Percentiles rank a stretch among this genome's conserved stretches.
Evolutionary conservation across 2,888 invertebrate species (phyloP).

Genomic region (Sisyra nigra): DNA sequence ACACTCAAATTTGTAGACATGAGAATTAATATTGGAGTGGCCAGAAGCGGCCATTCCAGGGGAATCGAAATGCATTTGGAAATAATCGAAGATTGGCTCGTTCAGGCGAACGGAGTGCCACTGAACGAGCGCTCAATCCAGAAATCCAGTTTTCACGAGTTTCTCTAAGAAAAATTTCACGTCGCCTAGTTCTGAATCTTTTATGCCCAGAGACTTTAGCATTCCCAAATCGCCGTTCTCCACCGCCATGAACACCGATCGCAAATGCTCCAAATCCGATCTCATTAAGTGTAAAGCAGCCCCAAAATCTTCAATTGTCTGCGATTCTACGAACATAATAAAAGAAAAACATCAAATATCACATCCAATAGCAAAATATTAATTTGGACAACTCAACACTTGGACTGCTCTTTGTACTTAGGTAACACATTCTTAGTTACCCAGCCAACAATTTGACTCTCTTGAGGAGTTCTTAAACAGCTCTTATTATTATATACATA

Average conservation of each 20-base stretch:
- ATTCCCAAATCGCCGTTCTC: slow-evolving; percentile 89
- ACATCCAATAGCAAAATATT: no score
- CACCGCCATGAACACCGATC: slow-evolving; percentile 90
- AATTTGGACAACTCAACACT: no score
- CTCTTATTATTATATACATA: no score
- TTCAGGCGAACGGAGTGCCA: slow-evolving; percentile 21
- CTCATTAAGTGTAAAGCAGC: slow-evolving; percentile 74
- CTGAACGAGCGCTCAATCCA: slow-evolving; percentile 73
- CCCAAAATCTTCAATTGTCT: slow-evolving; percentile 88
- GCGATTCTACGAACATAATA: slow-evolving; percentile 86
- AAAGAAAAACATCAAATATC: not conserved
- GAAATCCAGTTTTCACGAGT: slow-evolving; percentile 87
- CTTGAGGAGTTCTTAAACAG: no score
- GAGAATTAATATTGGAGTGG: no score
- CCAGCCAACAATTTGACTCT: no score
- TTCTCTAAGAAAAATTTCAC: slow-evolving; percentile 94
- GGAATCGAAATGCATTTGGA: no score
- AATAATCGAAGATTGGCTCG: no score
- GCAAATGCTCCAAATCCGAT: slow-evolving; percentile 79
- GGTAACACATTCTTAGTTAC: no score
- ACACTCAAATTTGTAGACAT: no score
- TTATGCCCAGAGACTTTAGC: slow-evolving; percentile 86
- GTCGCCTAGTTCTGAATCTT: slow-evolving; percentile 87
- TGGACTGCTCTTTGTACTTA: no score
- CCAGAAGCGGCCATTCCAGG: no score